These are phyloP conservation scores for Metacarcinus magister DNA, from an alignment of 2,888 invertebrate species.

Conservation along the genomic window DNA sequence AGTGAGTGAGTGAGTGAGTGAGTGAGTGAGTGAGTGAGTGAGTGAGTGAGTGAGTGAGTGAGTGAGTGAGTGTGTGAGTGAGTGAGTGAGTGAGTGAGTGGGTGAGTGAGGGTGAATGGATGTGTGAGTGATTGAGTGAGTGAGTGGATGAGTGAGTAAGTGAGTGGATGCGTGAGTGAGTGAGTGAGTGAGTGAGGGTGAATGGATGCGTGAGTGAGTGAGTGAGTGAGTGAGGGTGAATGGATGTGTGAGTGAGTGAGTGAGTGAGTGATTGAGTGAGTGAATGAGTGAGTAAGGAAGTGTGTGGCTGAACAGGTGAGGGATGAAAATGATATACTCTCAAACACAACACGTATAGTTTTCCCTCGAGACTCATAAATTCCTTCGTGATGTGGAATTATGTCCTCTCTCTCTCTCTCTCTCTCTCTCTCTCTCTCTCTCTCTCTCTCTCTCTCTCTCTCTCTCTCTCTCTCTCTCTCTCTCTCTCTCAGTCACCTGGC, in stretches of 20 bases:
- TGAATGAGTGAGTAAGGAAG: neutral
- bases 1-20: neutral
- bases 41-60: neutral
- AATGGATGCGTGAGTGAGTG: no score
- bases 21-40: neutral
- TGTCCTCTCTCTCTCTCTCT: constrained; percentile 33
- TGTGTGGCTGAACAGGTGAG: neutral
- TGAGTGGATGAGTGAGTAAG: no score
- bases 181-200: no score
- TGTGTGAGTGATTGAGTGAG: no score
- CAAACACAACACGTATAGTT: neutral
- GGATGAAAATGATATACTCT: neutral
- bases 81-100: no score
- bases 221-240: neutral
- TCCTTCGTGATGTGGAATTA: neutral
- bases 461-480: constrained; percentile 32
- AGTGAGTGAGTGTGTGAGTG: neutral
- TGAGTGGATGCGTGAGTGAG: no score
- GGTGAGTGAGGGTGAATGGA: no score
- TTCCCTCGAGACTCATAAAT: neutral
- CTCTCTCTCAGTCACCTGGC: neutral
- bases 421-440: neutral
- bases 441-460: neutral
- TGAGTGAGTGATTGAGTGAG: neutral
- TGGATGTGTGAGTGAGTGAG: neutral